Evolutionary conservation across 2,888 invertebrate genomes (phyloP).

Genomic region (Scrobipalpa atriplicella): DNA sequence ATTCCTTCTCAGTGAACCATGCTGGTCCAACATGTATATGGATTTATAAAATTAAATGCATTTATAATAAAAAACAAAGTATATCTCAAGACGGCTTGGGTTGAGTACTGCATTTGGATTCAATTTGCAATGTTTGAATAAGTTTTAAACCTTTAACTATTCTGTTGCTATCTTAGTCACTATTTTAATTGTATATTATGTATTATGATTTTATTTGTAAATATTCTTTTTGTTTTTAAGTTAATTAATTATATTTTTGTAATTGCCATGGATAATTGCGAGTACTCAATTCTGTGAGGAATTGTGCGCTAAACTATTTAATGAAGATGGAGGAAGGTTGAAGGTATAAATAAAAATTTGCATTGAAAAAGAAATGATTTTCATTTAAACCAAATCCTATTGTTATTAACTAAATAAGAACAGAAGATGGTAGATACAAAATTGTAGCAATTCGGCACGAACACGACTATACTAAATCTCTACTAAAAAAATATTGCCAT

Average conservation of each 20-base stretch:
- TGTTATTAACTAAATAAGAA: neutral
- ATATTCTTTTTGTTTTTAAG: constrained; percentile 71
- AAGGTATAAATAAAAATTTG: constrained; percentile 79
- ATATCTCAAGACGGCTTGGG: constrained; percentile 51
- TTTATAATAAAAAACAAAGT: constrained; percentile 45
- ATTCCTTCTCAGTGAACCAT: neutral
- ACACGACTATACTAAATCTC: no score
- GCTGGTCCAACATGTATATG: neutral
- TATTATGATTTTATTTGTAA: constrained; percentile 77
- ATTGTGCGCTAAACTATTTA: constrained; percentile 74
- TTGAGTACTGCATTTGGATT: constrained; percentile 55
- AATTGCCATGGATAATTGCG: constrained; percentile 77
- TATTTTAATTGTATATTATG: constrained; percentile 80
- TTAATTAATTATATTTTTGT: constrained; percentile 72
- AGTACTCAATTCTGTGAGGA: constrained; percentile 70
- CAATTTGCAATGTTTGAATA: constrained; percentile 59
- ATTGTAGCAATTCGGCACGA: no score
- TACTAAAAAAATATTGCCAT: no score
- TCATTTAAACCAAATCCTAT: constrained; percentile 9
- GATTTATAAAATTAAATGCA: constrained; percentile 51
- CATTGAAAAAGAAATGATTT: constrained; percentile 46
- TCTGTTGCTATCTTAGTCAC: constrained; percentile 75
- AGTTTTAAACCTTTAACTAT: constrained; percentile 62
- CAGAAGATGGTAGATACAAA: neutral
- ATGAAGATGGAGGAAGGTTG: constrained; percentile 73